Conservation (phyloP, 1,140 invertebrate genomes). For the Rhyacophila brunnea region DNA sequence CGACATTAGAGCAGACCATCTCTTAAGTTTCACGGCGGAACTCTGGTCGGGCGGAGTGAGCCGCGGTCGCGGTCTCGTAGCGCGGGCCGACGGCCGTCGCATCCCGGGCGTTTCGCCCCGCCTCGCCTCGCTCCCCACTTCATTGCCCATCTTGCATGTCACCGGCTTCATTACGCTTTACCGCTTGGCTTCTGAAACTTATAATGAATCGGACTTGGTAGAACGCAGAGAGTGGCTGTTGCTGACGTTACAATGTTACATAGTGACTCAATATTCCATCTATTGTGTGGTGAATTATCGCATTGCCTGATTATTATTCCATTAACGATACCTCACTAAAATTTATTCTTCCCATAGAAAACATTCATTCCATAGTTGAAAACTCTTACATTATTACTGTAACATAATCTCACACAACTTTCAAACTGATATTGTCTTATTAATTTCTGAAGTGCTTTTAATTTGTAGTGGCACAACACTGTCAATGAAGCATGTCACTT, state of each 20-base stretch:
- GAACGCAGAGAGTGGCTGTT: slow-evolving; percentile 27
- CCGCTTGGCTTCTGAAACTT: slow-evolving; percentile 8
- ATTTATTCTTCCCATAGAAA: no score
- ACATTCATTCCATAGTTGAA: no score
- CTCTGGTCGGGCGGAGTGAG: slow-evolving; percentile 35
- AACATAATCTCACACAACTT: no score
- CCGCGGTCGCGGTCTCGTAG: slow-evolving; percentile 24
- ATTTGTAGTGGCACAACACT: slow-evolving; percentile 6
- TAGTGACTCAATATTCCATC: no score
- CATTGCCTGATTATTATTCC: no score
- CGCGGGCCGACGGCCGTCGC: slow-evolving; percentile 27
- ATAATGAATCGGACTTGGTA: no score
- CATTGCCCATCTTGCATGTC: slow-evolving; percentile 14
- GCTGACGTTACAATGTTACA: slow-evolving; percentile 1
- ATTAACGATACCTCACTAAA: no score
- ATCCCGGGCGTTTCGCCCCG: slow-evolving; percentile 16
- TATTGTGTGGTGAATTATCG: background rate
- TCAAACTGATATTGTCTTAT: background rate
- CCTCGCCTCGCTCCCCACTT: slow-evolving; percentile 11
- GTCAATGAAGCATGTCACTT: slow-evolving; percentile 3
- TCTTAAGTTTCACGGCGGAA: slow-evolving; percentile 37
- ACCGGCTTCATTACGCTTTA: slow-evolving; percentile 14
- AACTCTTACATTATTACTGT: no score
- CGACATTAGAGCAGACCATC: slow-evolving; percentile 35
- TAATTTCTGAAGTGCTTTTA: background rate